Percentiles rank a stretch among this genome's conserved stretches.
Evolutionary conservation across 2,888 invertebrate species (phyloP).

Genomic region (Capitulum mitella): DNA sequence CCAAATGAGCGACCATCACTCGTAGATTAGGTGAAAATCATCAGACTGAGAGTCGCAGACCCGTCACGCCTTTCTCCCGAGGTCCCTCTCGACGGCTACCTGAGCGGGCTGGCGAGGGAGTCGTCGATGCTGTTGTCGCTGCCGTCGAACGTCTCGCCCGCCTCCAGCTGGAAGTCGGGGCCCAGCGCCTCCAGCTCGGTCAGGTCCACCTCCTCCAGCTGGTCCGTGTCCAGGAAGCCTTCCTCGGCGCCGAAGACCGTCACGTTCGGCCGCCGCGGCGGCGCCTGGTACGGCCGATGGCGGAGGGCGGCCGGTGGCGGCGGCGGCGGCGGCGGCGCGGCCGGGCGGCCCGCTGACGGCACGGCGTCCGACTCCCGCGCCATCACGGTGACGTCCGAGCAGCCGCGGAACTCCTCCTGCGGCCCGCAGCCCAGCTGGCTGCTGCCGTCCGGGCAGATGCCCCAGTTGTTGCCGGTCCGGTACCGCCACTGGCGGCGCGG

Average conservation of each 20-base stretch:
- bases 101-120: neutral
- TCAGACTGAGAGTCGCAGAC: too few relatives aligned
- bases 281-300: neutral
- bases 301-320: neutral
- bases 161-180: neutral
- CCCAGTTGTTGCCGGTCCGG: slow-evolving; percentile 38
- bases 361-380: neutral
- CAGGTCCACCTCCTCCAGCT: slow-evolving; percentile 1
- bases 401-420: slow-evolving; percentile 36
- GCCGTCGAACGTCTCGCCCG: neutral
- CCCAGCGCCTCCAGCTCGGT: neutral
- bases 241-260: neutral
- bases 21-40: too few relatives aligned
- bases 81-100: too few relatives aligned
- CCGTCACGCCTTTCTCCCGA: too few relatives aligned
- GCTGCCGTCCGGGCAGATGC: slow-evolving; percentile 37
- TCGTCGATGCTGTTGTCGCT: slow-evolving; percentile 9
- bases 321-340: neutral
- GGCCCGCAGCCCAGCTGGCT: slow-evolving; percentile 37
- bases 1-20: too few relatives aligned
- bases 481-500: slow-evolving; percentile 38
- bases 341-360: neutral
- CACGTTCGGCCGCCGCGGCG: neutral
- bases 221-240: neutral
- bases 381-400: slow-evolving; percentile 32